Conservation (phyloP, 2,797 vertebrate species). For the Argentina silus region DNA sequence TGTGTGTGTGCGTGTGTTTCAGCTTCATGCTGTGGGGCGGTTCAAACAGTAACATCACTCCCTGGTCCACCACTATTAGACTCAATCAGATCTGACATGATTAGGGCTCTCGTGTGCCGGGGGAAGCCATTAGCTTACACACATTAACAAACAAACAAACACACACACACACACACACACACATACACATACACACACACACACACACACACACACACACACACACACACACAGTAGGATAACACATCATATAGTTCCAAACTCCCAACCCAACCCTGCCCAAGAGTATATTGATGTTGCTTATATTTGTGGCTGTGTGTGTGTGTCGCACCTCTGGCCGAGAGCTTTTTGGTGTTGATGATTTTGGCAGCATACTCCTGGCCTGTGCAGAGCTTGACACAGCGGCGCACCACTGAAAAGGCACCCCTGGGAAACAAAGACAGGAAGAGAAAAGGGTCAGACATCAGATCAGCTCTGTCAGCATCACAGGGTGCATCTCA, state of each 20-base stretch:
- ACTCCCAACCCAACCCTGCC: too few relatives aligned
- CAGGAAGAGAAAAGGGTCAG: conserved; percentile 49
- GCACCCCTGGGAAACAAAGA: conserved; percentile 84
- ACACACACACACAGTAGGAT: conserved; percentile 24
- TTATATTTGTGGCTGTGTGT: not conserved
- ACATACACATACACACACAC: conserved; percentile 19
- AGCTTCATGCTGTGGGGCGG: not conserved
- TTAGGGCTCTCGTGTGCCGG: not conserved
- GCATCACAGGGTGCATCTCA: conserved; percentile 36
- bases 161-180: conserved; percentile 12
- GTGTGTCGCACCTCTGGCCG: conserved; percentile 88
- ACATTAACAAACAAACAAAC: not conserved
- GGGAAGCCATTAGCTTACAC: not conserved
- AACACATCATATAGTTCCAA: too few relatives aligned
- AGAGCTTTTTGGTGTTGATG: conserved; percentile 99
- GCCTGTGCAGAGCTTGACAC: conserved; percentile 94
- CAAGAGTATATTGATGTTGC: too few relatives aligned
- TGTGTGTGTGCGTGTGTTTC: not conserved
- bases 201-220: conserved; percentile 2
- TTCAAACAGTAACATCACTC: not conserved
- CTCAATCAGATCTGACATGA: not conserved
- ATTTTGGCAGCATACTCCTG: conserved; percentile 97
- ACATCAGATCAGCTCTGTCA: conserved; percentile 43
- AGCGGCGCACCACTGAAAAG: conserved; percentile 95
- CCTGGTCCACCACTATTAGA: not conserved